Conservation (phyloP, 2,113 vertebrate species). For the Tautogolabrus adspersus region DNA sequence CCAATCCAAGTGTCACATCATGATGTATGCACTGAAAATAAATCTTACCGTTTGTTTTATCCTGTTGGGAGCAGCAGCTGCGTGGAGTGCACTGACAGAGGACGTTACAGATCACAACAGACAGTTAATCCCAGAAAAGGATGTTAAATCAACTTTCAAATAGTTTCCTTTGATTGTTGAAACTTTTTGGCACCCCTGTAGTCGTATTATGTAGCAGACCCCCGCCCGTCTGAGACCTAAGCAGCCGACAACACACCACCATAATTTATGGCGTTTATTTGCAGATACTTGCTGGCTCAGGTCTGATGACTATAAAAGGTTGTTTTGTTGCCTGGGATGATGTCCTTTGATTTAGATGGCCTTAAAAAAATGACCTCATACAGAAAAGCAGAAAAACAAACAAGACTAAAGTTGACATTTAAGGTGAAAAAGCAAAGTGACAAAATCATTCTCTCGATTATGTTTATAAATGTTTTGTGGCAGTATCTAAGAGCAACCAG, state of each 20-base stretch:
- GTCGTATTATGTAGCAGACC: constrained; percentile 30
- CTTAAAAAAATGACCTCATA: constrained; percentile 45
- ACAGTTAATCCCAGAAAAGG: constrained; percentile 37
- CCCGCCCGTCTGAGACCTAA: constrained; percentile 32
- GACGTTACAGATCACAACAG: background rate
- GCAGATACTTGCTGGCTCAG: constrained; percentile 22
- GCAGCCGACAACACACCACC: constrained; percentile 15
- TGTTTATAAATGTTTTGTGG: background rate
- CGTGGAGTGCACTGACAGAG: background rate
- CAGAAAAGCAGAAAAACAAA: constrained; percentile 32
- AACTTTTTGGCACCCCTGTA: constrained; percentile 29
- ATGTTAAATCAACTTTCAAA: constrained; percentile 51
- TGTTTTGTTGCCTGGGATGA: background rate
- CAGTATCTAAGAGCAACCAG: no score
- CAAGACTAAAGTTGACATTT: no score
- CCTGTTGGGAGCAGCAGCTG: constrained; percentile 11
- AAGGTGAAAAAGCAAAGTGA: background rate
- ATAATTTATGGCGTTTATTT: constrained; percentile 52
- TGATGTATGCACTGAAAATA: background rate
- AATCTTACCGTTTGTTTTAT: constrained; percentile 5
- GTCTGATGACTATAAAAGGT: constrained; percentile 25
- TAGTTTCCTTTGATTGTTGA: constrained; percentile 67
- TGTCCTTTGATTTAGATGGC: constrained; percentile 23
- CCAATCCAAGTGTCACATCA: background rate
- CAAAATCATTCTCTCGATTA: background rate